phyloP scores from a whole-genome alignment of 2,113 vertebrate species.

The Callaeas wilsoni region DNA sequence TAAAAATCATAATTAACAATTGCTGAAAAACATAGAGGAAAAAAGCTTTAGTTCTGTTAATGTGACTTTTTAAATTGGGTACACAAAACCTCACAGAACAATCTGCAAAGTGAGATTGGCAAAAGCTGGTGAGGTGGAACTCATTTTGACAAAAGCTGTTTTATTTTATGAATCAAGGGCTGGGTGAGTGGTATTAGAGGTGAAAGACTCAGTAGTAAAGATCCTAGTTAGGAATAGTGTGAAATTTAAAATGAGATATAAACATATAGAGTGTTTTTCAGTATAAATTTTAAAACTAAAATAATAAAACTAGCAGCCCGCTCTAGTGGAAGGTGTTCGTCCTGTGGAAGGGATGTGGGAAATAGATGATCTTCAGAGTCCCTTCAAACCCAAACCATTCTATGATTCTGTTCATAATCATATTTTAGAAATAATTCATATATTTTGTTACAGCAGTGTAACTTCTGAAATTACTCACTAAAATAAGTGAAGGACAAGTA shows the following conservation, averaged over 20 bases:
- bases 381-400: neutral
- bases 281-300: neutral
- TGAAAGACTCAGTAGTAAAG: neutral
- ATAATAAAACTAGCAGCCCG: neutral
- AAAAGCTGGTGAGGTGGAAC: neutral
- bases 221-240: neutral
- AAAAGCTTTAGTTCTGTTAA: neutral
- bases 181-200: neutral
- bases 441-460: neutral
- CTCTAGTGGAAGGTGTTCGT: neutral
- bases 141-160: neutral
- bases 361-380: neutral
- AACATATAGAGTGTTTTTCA: neutral
- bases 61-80: neutral
- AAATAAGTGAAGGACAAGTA: neutral
- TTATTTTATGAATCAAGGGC: neutral
- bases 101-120: neutral
- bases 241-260: neutral
- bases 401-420: neutral
- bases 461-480: neutral
- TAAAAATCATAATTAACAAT: neutral
- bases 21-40: neutral
- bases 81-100: neutral
- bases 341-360: rapidly evolving
- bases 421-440: neutral